Evolutionary conservation across 2,888 invertebrate genomes (phyloP).

Genomic region (Neoascia interrupta): DNA sequence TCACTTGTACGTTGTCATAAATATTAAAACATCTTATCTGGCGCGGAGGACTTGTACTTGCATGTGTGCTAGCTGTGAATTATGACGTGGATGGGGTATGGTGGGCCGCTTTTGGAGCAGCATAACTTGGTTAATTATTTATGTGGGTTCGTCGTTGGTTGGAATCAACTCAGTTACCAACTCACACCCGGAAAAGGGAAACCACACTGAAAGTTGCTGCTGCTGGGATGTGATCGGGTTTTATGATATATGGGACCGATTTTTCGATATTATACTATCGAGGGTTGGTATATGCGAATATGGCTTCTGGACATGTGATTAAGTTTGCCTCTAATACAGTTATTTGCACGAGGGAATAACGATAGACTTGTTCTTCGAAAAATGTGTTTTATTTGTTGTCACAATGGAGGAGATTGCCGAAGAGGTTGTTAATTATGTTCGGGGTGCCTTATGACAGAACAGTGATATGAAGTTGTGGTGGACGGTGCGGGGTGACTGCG

Average conservation of each 20-base stretch:
- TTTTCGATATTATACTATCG: conserved; percentile 11
- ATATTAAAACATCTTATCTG: conserved; percentile 80
- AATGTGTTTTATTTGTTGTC: too few relatives aligned
- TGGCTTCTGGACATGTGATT: conserved; percentile 39
- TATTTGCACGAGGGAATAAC: too few relatives aligned
- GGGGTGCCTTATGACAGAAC: too few relatives aligned
- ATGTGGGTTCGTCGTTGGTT: conserved; percentile 71
- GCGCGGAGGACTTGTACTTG: conserved; percentile 42
- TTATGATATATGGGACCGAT: conserved; percentile 51
- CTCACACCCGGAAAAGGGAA: conserved; percentile 7
- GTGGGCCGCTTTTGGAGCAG: conserved; percentile 65
- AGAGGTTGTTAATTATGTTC: too few relatives aligned
- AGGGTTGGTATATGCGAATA: neutral
- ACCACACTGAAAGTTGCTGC: neutral
- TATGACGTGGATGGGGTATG: conserved; percentile 35
- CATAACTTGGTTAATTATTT: conserved; percentile 80
- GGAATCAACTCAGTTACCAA: too few relatives aligned
- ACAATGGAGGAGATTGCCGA: too few relatives aligned
- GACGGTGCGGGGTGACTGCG: too few relatives aligned
- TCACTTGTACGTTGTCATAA: conserved; percentile 77
- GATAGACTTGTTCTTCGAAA: too few relatives aligned
- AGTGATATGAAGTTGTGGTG: too few relatives aligned
- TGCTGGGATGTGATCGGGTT: conserved; percentile 47
- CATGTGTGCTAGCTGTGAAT: conserved; percentile 35
- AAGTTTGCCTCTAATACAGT: conserved; percentile 22